Base-by-base conservation (phyloP, 2,797 vertebrate genomes). In the Gambusia yucatana region DNA sequence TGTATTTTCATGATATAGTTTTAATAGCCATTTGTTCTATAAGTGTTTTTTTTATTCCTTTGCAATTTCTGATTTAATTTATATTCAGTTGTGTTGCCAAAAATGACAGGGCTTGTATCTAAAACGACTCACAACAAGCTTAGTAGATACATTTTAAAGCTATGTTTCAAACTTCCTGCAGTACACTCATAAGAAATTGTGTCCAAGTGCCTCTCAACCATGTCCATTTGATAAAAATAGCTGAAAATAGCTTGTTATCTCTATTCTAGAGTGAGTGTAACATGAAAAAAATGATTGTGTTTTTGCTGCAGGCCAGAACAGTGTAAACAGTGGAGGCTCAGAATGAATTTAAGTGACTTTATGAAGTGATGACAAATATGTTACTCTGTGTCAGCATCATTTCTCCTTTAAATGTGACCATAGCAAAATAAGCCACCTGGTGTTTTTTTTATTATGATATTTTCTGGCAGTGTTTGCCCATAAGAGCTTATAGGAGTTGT, bases 381-480 rank as follows among this genome's bases (percentile, higher is more conserved):
- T 65, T 72, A 73, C n/a, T 47, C 25, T 76, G 28, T 4, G 0
- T 22, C 1, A 67, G 72, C 84, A 84, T 78, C 73, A 87, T 72
- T 77, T 75, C 65, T 81, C 59, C 77, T 83, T 73, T 59, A 63
- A 76, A 80, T 83, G 77, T 84, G 84, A 84, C 36, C 16, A 80
- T 78, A 65, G 84, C 81, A 85, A 76, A 87, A 89, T 88, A 84
- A 89, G 84, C 72, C 85, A 69, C 81, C n/a, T 20, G 73, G 59
- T 72, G 73, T 77, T 82, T 88, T 84, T 1, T 89, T 92, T 87
- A 92, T 91, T 89, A 86, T 80, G 90, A 92, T 91, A 44, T 82
- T 92, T 89, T 91, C 88, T 69, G 43, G 50, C 77, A 28, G 44
- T 78, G 46, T 86, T 86, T 1, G 20, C 76, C 81, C 72, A n/a